A percentile compares a stretch with the other conserved stretches of the same genome.
These are phyloP conservation scores for Stenopsyche tienmushanensis DNA, from an alignment of 1,140 invertebrate species.

Conservation along the genomic window DNA sequence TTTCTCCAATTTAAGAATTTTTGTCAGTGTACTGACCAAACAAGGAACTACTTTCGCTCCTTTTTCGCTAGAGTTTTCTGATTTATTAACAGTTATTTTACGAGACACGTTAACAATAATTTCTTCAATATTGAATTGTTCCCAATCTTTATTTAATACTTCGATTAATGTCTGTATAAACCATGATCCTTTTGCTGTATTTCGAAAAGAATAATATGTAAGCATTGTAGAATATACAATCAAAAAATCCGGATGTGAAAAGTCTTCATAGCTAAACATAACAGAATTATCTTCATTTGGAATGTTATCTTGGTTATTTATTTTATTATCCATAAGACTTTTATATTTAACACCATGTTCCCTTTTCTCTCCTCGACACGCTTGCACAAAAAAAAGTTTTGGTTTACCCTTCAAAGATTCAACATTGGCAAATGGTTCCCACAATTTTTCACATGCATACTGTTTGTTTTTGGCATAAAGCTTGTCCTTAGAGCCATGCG, in stretches of 20 bases:
- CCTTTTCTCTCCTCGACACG: slow-evolving; percentile 74
- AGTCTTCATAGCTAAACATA: slow-evolving; percentile 77
- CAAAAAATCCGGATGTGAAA: slow-evolving; percentile 90
- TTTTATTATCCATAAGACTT: slow-evolving; percentile 70
- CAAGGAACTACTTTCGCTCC: too few species aligned
- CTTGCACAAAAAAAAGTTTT: slow-evolving; percentile 77
- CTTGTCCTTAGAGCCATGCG: slow-evolving; percentile 86
- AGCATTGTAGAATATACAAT: slow-evolving; percentile 93
- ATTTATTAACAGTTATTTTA: too few species aligned
- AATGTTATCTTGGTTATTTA: too few species aligned
- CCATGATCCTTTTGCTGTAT: slow-evolving; percentile 91
- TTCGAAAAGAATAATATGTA: slow-evolving; percentile 93
- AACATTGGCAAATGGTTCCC: slow-evolving; percentile 83
- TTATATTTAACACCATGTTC: slow-evolving; percentile 69
- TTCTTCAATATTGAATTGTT: too few species aligned
- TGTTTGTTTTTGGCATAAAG: slow-evolving; percentile 85
- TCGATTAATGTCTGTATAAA: slow-evolving; percentile 90
- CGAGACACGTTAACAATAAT: too few species aligned
- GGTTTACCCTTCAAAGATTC: slow-evolving; percentile 88
- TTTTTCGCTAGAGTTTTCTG: too few species aligned
- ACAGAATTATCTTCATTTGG: slow-evolving; percentile 70
- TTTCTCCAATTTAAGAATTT: too few species aligned
- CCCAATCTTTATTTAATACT: too few species aligned
- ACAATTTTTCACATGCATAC: slow-evolving; percentile 81
- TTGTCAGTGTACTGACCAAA: too few species aligned